Evolutionary conservation across 2,888 invertebrate genomes (phyloP).

Genomic region (Xylocampa areola): DNA sequence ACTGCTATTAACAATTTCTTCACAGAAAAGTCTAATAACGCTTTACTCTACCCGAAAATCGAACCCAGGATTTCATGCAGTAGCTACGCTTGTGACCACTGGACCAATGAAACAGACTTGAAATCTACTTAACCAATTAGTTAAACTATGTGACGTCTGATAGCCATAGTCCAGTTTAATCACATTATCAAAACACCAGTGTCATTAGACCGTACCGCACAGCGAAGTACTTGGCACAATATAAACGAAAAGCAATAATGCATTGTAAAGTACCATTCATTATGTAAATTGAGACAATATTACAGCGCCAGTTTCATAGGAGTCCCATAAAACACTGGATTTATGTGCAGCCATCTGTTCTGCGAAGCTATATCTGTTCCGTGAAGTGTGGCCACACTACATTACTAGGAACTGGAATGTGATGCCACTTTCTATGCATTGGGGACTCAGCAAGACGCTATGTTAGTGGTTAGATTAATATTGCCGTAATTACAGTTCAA

Average conservation of each 20-base stretch:
- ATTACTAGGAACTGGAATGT: not conserved
- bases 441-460: not conserved
- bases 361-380: constrained; percentile 8
- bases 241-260: constrained; percentile 12
- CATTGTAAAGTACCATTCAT: constrained; percentile 14
- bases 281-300: constrained; percentile 8
- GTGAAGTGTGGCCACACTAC: constrained; percentile 4
- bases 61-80: too few relatives aligned
- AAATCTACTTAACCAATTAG: too few relatives aligned
- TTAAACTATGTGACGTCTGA: too few relatives aligned
- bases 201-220: not conserved
- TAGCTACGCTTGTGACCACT: too few relatives aligned
- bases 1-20: too few relatives aligned
- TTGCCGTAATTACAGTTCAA: too few relatives aligned
- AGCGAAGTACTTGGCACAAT: not conserved
- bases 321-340: constrained; percentile 16
- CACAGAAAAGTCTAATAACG: too few relatives aligned
- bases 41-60: too few relatives aligned
- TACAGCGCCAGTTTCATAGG: constrained; percentile 4
- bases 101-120: too few relatives aligned
- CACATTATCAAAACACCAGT: not conserved
- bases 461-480: not conserved
- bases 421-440: not conserved
- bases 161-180: too few relatives aligned
- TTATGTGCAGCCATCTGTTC: constrained; percentile 14